Percentiles rank a stretch among this genome's conserved stretches.
phyloP scores from a whole-genome alignment of 2,888 invertebrate genomes.

The Hyppa rectilinea region DNA sequence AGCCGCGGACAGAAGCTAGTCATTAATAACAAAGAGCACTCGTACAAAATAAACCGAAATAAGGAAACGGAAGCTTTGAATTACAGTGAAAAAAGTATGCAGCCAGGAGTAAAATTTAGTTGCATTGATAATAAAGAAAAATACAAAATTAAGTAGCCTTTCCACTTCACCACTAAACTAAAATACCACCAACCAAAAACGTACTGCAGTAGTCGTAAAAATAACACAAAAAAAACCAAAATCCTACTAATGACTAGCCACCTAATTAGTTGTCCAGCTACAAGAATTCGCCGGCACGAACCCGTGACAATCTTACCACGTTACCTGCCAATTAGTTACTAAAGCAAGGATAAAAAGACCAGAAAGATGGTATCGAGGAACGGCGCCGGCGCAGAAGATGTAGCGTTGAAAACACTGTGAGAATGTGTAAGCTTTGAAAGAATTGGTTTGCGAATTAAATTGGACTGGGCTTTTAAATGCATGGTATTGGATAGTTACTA shows the following conservation, averaged over 20 bases:
- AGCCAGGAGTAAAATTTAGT: not conserved
- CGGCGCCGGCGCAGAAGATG: constrained; percentile 57
- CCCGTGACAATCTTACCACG: constrained; percentile 66
- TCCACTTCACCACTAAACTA: not conserved
- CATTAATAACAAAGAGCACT: not conserved
- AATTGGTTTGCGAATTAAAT: constrained; percentile 24
- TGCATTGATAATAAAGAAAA: not conserved
- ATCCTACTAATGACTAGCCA: constrained; percentile 61
- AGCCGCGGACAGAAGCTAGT: too few relatives aligned
- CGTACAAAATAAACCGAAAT: not conserved
- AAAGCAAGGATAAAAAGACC: constrained; percentile 54
- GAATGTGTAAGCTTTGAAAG: constrained; percentile 25
- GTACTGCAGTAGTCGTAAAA: constrained; percentile 25
- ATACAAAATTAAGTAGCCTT: not conserved
- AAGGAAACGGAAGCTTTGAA: not conserved
- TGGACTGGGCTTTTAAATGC: constrained; percentile 6
- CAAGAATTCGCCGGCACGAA: constrained; percentile 61
- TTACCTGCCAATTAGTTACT: constrained; percentile 60
- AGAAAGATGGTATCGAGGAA: constrained; percentile 60
- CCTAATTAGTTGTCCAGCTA: constrained; percentile 63
- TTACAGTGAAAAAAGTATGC: not conserved
- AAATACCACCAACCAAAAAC: constrained; percentile 51
- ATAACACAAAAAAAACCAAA: constrained; percentile 36
- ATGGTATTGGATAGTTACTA: not conserved
- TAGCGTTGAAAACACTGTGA: constrained; percentile 40